Percentiles rank a stretch among this genome's conserved stretches.
Evolutionary conservation across 2,797 vertebrate species (phyloP).

Genomic region (Xyrichtys novacula): DNA sequence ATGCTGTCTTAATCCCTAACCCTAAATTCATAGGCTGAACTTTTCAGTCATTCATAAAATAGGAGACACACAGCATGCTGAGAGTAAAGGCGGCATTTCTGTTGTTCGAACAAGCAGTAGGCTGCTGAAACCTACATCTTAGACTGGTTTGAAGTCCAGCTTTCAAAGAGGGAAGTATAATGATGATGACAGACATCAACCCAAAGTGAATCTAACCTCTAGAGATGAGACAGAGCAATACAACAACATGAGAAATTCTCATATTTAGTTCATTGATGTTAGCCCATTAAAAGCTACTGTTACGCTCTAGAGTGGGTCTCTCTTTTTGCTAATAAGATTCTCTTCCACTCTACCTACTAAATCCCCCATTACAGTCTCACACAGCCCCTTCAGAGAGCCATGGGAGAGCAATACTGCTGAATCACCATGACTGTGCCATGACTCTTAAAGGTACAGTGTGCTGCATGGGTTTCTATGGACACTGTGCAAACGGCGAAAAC

Average conservation of each 20-base stretch:
- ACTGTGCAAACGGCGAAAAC: too few species aligned
- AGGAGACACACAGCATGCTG: neutral
- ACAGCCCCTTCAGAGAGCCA: slow-evolving; percentile 25
- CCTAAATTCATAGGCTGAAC: slow-evolving; percentile 12
- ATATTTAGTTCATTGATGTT: neutral
- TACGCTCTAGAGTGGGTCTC: neutral
- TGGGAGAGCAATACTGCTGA: slow-evolving; percentile 75
- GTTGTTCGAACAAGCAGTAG: neutral
- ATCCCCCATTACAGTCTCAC: neutral
- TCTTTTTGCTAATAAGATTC: slow-evolving; percentile 20
- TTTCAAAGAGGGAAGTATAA: neutral
- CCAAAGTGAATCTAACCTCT: neutral
- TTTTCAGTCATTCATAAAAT: slow-evolving; percentile 29
- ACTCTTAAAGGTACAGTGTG: slow-evolving; percentile 73
- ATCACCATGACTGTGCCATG: slow-evolving; percentile 75
- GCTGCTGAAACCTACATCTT: neutral
- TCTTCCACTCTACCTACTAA: neutral
- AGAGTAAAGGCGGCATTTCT: neutral
- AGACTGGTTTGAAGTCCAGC: neutral
- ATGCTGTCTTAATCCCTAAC: slow-evolving; percentile 53
- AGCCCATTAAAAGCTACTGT: neutral
- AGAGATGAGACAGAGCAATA: neutral
- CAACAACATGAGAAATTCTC: neutral
- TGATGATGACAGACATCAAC: neutral
- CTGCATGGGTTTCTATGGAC: neutral